Evolutionary conservation across 2,797 vertebrate species (phyloP).

Genomic region (Sebastes umbrosus): DNA sequence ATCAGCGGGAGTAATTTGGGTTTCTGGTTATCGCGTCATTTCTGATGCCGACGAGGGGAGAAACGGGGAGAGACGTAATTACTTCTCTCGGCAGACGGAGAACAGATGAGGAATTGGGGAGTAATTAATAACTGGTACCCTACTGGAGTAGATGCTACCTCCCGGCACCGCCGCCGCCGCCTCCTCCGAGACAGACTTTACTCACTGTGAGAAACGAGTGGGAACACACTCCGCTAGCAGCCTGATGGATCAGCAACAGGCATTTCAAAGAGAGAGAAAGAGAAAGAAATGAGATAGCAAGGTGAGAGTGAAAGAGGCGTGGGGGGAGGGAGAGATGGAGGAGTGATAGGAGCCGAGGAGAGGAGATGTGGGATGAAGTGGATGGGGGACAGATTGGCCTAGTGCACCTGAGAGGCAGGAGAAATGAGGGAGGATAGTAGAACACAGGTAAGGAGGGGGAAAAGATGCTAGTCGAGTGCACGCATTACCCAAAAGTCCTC

Average conservation of each 20-base stretch:
- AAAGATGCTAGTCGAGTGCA: not conserved
- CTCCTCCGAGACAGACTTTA: constrained; percentile 61
- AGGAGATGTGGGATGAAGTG: constrained; percentile 63
- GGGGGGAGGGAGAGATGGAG: constrained; percentile 51
- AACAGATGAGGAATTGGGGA: constrained; percentile 73
- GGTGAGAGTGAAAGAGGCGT: constrained; percentile 48
- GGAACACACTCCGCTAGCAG: constrained; percentile 50
- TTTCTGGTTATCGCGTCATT: constrained; percentile 79
- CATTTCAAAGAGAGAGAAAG: constrained; percentile 51
- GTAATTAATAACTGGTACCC: constrained; percentile 80
- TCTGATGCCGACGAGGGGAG: constrained; percentile 69
- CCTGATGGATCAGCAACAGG: constrained; percentile 73
- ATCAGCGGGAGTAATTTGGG: constrained; percentile 79
- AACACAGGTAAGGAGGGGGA: not conserved
- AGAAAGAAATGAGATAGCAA: constrained; percentile 59
- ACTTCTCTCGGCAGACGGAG: constrained; percentile 73
- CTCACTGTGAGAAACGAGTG: constrained; percentile 69
- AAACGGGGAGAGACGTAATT: constrained; percentile 73
- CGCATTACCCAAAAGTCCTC: constrained; percentile 24
- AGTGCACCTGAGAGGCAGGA: constrained; percentile 41
- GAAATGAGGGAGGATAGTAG: constrained; percentile 17
- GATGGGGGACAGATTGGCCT: constrained; percentile 63
- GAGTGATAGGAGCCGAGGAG: constrained; percentile 31
- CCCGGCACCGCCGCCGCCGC: constrained; percentile 6
- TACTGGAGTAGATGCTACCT: constrained; percentile 56